These are phyloP conservation scores for Spilosoma lubricipeda DNA, from an alignment of 2,888 invertebrate species.

Conservation along the genomic window DNA sequence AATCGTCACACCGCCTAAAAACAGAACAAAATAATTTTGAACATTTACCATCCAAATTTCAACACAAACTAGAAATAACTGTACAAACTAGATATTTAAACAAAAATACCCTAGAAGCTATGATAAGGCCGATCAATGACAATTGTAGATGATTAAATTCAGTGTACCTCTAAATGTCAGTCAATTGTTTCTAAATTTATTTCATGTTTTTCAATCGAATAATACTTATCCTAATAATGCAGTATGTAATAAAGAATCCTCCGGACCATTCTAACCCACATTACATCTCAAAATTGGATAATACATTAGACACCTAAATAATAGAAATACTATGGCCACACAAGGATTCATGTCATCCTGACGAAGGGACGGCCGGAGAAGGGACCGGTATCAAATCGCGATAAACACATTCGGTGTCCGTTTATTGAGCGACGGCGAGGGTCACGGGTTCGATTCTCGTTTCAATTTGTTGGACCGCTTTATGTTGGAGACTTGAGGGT, in stretches of 20 bases:
- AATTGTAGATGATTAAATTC: background rate
- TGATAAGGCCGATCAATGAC: background rate
- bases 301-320: constrained; percentile 40
- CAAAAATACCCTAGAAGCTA: background rate
- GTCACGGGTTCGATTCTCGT: constrained; percentile 59
- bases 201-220: background rate
- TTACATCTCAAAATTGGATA: constrained; percentile 29
- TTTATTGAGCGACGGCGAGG: constrained; percentile 57
- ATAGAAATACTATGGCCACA: constrained; percentile 29
- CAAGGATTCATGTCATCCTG: constrained; percentile 40
- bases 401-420: constrained; percentile 66
- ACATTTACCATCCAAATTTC: background rate
- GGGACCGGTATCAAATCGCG: constrained; percentile 59
- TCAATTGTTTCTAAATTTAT: background rate
- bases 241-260: constrained; percentile 19
- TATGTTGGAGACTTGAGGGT: constrained; percentile 52
- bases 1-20: background rate
- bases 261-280: constrained; percentile 23
- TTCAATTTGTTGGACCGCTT: constrained; percentile 71
- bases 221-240: background rate
- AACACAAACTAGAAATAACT: background rate
- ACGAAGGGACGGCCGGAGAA: constrained; percentile 43
- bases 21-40: background rate
- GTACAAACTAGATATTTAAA: background rate
- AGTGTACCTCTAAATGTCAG: background rate